These are phyloP conservation scores for Dendrocincla fuliginosa DNA, from an alignment of 2,797 vertebrate genomes.

Conservation along the genomic window DNA sequence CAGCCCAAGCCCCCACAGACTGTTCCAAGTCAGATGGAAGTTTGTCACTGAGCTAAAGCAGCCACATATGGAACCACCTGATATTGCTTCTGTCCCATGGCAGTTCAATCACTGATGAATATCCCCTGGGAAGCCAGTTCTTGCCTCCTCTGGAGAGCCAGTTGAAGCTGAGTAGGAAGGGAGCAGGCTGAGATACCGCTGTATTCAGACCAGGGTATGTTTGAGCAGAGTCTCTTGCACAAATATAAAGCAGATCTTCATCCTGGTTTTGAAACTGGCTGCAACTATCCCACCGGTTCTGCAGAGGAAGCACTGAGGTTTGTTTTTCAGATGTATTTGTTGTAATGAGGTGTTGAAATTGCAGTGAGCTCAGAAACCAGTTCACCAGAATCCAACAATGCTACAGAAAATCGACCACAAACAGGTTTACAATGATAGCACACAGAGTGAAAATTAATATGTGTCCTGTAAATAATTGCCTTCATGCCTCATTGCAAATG, in stretches of 20 bases:
- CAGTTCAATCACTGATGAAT: background rate
- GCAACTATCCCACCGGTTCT: background rate
- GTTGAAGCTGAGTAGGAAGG: background rate
- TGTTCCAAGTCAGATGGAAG: background rate
- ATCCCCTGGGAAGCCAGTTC: background rate
- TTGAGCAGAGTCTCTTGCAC: background rate
- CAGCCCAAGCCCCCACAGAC: background rate
- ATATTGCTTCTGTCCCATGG: background rate
- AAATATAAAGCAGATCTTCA: background rate
- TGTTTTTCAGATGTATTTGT: background rate
- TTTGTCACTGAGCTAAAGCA: background rate
- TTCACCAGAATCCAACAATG: slow-evolving; percentile 1
- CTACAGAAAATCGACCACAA: slow-evolving; percentile 14
- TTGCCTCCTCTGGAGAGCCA: background rate
- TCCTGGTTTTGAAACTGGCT: background rate
- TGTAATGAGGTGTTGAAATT: background rate
- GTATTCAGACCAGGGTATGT: background rate
- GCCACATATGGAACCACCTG: background rate
- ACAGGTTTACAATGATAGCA: slow-evolving; percentile 49
- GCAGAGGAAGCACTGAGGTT: background rate
- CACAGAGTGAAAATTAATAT: slow-evolving; percentile 42
- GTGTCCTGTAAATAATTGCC: slow-evolving; percentile 24
- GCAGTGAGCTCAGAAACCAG: background rate
- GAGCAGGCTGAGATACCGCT: background rate
- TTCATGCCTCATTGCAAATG: slow-evolving; percentile 54